Percentiles rank a stretch among this genome's conserved stretches.
Evolutionary conservation across 2,888 invertebrate genomes (phyloP).

Genomic region (Trilocha varians): DNA sequence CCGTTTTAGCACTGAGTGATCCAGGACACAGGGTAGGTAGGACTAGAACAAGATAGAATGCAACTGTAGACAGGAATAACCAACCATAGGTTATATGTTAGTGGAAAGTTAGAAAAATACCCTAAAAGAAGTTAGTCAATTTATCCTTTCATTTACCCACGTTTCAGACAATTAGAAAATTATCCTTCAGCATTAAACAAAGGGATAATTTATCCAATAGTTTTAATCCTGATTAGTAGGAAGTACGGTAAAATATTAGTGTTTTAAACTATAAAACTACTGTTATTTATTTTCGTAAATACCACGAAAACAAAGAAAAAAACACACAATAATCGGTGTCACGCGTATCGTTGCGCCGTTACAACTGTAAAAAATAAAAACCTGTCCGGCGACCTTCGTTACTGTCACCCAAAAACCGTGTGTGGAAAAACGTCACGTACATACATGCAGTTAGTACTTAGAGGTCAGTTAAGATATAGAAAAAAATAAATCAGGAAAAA

Average conservation of each 20-base stretch:
- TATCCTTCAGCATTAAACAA: no score
- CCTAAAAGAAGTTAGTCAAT: no score
- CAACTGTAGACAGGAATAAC: neutral
- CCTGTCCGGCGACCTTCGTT: slow-evolving; percentile 57
- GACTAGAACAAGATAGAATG: slow-evolving; percentile 8
- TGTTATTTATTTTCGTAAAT: slow-evolving; percentile 1
- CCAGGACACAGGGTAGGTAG: slow-evolving; percentile 5
- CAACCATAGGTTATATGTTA: neutral
- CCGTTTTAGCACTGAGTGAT: slow-evolving; percentile 2
- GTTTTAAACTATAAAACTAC: no score
- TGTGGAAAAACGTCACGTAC: slow-evolving; percentile 17
- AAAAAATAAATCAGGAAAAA: slow-evolving; percentile 43
- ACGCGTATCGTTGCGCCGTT: slow-evolving; percentile 48
- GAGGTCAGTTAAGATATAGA: slow-evolving; percentile 27
- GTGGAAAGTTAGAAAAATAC: neutral
- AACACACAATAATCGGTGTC: slow-evolving; percentile 31
- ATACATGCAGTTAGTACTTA: slow-evolving; percentile 40
- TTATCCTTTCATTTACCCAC: no score
- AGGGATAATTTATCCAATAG: no score
- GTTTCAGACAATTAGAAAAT: no score
- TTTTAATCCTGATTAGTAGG: no score
- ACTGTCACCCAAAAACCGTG: slow-evolving; percentile 56
- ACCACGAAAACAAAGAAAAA: slow-evolving; percentile 30
- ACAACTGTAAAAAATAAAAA: slow-evolving; percentile 66
- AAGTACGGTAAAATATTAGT: no score